These are phyloP conservation scores for Paradoxurus hermaphroditus DNA, from an alignment of 2,113 vertebrate species.

Conservation along the genomic window DNA sequence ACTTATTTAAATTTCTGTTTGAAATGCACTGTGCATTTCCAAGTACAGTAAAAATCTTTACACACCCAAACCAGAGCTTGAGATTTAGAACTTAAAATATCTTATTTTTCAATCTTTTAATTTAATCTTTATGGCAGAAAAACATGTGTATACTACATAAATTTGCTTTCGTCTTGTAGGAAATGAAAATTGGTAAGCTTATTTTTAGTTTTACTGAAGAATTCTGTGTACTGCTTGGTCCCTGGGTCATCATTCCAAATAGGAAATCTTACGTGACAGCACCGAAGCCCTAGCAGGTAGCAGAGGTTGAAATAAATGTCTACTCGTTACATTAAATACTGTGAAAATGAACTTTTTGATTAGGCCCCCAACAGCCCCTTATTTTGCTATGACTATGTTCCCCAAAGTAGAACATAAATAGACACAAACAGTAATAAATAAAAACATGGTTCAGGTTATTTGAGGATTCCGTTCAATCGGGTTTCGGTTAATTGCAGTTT, in stretches of 20 bases:
- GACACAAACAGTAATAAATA: neutral
- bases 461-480: neutral
- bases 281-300: neutral
- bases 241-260: neutral
- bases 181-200: neutral
- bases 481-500: slow-evolving; percentile 31
- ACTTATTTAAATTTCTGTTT: neutral
- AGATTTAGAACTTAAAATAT: neutral
- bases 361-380: neutral
- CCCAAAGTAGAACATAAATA: neutral
- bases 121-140: neutral
- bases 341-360: neutral
- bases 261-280: neutral
- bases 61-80: neutral
- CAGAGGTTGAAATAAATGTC: slow-evolving; percentile 28
- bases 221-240: neutral
- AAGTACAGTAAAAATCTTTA: neutral
- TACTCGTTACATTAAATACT: neutral
- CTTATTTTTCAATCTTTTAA: neutral
- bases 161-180: neutral
- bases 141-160: neutral
- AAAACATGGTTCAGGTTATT: neutral
- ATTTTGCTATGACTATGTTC: neutral
- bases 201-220: slow-evolving; percentile 18
- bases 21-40: neutral